phyloP scores from a whole-genome alignment of 2,888 invertebrate genomes.

The Halictus ligatus region DNA sequence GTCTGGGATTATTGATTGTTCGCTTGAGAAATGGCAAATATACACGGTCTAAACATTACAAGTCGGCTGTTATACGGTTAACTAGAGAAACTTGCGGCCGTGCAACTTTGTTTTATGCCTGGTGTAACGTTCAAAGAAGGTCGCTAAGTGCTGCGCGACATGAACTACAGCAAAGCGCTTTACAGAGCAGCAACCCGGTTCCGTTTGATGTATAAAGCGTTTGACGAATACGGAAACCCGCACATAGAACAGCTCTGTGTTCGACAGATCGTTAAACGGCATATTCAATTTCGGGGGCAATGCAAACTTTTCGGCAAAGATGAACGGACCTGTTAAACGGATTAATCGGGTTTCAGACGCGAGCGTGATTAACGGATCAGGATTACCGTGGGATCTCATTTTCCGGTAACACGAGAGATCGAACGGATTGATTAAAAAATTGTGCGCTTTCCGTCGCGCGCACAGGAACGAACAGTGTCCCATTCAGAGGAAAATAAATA shows the following conservation, averaged over 20 bases:
- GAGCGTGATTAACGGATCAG: background rate
- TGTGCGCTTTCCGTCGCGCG: background rate
- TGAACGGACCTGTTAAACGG: background rate
- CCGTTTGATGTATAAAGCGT: constrained; percentile 47
- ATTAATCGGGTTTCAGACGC: background rate
- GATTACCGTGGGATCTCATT: background rate
- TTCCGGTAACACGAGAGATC: background rate
- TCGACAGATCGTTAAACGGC: constrained; percentile 27
- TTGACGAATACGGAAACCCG: constrained; percentile 29
- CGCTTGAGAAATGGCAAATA: background rate
- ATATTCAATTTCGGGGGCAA: constrained; percentile 27
- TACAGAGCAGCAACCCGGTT: constrained; percentile 15
- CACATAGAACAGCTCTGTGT: constrained; percentile 7
- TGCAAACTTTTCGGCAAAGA: background rate
- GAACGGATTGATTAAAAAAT: background rate
- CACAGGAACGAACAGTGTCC: too few relatives aligned
- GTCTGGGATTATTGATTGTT: background rate
- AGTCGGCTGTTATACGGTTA: background rate
- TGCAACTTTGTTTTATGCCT: constrained; percentile 23
- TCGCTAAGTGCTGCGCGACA: constrained; percentile 49
- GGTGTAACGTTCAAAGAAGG: constrained; percentile 32
- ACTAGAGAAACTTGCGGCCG: background rate
- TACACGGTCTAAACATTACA: background rate
- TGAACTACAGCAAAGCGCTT: constrained; percentile 36
- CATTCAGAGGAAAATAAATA: too few relatives aligned